A percentile compares a stretch with the other conserved stretches of the same genome.
phyloP scores from a whole-genome alignment of 2,888 invertebrate genomes.

The Volucella zonaria region DNA sequence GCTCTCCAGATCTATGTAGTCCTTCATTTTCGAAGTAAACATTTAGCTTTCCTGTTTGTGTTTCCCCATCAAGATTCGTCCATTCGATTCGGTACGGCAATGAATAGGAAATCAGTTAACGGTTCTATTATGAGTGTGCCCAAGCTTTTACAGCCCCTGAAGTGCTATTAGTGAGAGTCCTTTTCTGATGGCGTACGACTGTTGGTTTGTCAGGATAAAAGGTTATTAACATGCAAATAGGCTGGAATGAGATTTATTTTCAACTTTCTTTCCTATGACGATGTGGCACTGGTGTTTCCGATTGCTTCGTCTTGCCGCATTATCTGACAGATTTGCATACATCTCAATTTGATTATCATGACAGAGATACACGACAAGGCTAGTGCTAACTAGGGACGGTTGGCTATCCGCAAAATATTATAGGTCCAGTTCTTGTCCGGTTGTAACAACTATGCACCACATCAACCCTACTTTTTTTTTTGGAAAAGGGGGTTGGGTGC shows the following conservation, averaged over 20 bases:
- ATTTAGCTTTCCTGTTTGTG: conserved; percentile 30
- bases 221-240: conserved; percentile 71
- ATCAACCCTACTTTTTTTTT: no score
- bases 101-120: conserved; percentile 68
- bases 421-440: no score
- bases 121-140: conserved; percentile 41
- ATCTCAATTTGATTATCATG: neutral
- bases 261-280: neutral
- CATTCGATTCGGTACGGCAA: conserved; percentile 10
- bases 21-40: neutral
- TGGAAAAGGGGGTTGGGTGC: conserved; percentile 67
- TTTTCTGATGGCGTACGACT: neutral
- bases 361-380: no score
- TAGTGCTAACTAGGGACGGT: no score
- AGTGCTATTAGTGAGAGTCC: conserved; percentile 46
- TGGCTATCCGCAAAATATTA: no score
- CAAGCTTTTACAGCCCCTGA: conserved; percentile 57
- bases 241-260: conserved; percentile 40
- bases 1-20: no score
- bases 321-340: neutral
- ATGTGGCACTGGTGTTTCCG: neutral
- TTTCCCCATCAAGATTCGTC: conserved; percentile 15
- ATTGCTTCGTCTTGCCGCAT: conserved; percentile 2
- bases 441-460: no score
- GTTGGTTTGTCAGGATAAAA: conserved; percentile 37